A percentile compares a stretch with the other conserved stretches of the same genome.
Conservation (phyloP, 30 jellyfish, hydroid and myxozoan species). For the Hydractinia symbiolongicarpus region DNA sequence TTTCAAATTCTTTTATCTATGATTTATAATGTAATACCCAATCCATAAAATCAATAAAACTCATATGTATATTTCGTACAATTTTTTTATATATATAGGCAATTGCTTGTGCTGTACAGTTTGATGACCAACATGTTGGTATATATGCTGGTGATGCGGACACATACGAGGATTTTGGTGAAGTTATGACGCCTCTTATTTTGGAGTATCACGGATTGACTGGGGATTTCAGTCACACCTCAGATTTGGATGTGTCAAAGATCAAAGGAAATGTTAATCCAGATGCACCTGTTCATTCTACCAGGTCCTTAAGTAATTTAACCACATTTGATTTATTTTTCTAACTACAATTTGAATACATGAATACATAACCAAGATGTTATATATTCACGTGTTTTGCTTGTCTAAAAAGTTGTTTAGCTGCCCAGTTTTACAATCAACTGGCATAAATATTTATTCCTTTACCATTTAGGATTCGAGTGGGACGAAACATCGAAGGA, state of each 20-base stretch:
- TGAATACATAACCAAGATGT: too few species aligned
- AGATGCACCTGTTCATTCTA: slow-evolving; percentile 31
- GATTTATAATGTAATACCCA: too few species aligned
- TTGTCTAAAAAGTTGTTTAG: too few species aligned
- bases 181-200: slow-evolving; percentile 15
- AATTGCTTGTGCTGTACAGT: slow-evolving; percentile 9
- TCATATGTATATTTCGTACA: too few species aligned
- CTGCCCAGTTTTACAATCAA: too few species aligned
- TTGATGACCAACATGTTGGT: slow-evolving; percentile 23
- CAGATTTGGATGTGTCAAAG: slow-evolving; percentile 20
- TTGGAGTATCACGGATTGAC: background rate
- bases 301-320: background rate
- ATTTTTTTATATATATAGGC: slow-evolving; percentile 1
- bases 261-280: background rate
- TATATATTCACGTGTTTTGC: too few species aligned
- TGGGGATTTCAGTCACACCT: slow-evolving; percentile 10
- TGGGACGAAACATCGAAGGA: slow-evolving; percentile 23
- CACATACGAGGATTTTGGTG: slow-evolving; percentile 18
- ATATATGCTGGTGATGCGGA: slow-evolving; percentile 30
- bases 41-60: too few species aligned
- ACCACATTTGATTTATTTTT: background rate
- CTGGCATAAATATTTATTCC: too few species aligned
- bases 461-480: slow-evolving; percentile 7
- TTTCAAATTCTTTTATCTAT: too few species aligned
- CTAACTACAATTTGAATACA: too few species aligned